Percentiles rank a stretch among this genome's conserved stretches.
These are phyloP conservation scores for Caenorhabditis uteleia DNA, from an alignment of 2,888 invertebrate species.

Conservation along the genomic window DNA sequence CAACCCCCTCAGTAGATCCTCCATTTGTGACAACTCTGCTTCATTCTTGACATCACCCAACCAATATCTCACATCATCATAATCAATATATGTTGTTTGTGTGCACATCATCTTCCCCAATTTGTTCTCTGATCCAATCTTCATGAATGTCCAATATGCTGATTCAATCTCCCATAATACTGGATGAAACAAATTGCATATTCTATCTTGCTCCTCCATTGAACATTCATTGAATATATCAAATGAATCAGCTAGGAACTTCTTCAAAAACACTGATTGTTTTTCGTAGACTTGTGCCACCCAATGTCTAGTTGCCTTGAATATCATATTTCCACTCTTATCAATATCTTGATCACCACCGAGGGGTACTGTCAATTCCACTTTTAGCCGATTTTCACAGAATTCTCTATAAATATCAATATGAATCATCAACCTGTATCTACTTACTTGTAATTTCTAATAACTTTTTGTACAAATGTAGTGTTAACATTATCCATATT, in stretches of 20 bases:
- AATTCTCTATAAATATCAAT: conserved; percentile 19
- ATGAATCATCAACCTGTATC: neutral
- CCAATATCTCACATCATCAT: conserved; percentile 14
- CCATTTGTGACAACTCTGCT: neutral
- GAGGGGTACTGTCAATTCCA: conserved; percentile 11
- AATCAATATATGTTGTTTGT: conserved; percentile 33
- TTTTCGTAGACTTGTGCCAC: conserved; percentile 19
- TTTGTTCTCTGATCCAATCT: conserved; percentile 4
- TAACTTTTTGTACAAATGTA: conserved; percentile 19
- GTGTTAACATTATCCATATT: conserved; percentile 14
- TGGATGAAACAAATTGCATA: conserved; percentile 23
- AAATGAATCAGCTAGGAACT: conserved; percentile 20
- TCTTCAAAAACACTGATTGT: conserved; percentile 24
- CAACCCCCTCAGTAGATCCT: conserved; percentile 1
- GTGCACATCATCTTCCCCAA: too few species aligned
- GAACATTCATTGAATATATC: conserved; percentile 9
- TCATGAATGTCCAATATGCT: conserved; percentile 24
- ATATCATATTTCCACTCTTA: conserved; percentile 16
- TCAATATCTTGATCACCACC: conserved; percentile 11
- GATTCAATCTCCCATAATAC: conserved; percentile 35
- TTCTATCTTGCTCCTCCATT: conserved; percentile 16
- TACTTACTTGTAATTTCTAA: conserved; percentile 22
- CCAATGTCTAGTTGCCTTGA: conserved; percentile 17
- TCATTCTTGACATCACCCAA: conserved; percentile 10
- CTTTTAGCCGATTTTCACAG: conserved; percentile 15